Base-by-base conservation (phyloP, 2,888 invertebrate genomes). In the Adineta ricciae region DNA sequence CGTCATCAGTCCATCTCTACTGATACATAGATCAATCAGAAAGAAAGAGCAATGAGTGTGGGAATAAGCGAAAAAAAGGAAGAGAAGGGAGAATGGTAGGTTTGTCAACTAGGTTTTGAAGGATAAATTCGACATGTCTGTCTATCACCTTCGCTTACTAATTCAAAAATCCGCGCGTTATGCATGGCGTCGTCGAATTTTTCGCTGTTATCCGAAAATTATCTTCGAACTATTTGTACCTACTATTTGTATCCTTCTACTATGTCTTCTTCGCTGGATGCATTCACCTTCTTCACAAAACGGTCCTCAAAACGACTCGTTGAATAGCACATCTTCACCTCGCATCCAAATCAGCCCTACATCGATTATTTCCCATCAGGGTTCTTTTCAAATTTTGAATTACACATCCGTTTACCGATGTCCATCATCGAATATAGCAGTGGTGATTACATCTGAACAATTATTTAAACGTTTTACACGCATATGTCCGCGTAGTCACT, bases 181-280 rank as follows among this genome's bases (percentile, higher is more conserved):
- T 78, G 78, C 78, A 24, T 78, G 41, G 38, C 78, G 78, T n/a
- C 41, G 78, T 41, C 78, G 78, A n/a, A n/a, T 78, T 24, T 78
- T 38, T 78, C 41, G 41, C 11, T 78, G 78, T 78, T 78, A 41
- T 78, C 78, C 38, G 24, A 78, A 41, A 41, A 41, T 78, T 2
- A 24, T 78, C 38, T 78, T 78, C 4, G 78, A 78, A 38, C 8
- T 78, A 21, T 11, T 41, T 38, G 41, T 78, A 24, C 78, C 78
- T 9, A 21, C 9, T 1, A 38, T 78, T 41, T 78, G 21, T 78
- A 24, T 78, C 8, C n/a, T 41, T 41, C 24, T 78, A 0, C 14
- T 78, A 78, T 41, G 41, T 78, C n/a, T 78, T 8, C 24, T 78
- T 78, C 78, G 78, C 41, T 78, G 78, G 78, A 78, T 78, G 11